These are phyloP conservation scores for Carpatolechia fugitivella DNA, from an alignment of 2,888 invertebrate genomes.

Conservation along the genomic window DNA sequence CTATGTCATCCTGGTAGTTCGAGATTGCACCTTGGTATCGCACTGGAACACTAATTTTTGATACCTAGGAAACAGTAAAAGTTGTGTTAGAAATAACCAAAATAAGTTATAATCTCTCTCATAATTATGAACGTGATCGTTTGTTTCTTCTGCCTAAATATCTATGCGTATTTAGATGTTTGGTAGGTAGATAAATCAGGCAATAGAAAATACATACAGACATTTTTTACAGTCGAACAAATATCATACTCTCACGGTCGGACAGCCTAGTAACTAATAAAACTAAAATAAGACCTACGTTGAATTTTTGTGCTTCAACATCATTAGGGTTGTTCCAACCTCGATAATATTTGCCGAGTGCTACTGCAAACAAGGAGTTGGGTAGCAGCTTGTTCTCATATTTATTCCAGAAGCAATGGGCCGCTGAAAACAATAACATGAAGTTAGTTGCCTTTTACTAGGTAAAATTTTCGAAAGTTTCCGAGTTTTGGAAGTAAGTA, in stretches of 20 bases:
- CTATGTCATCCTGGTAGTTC: slow-evolving; percentile 5
- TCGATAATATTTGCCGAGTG: neutral
- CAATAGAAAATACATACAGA: too few relatives aligned
- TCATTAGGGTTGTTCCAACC: neutral
- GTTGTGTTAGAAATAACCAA: neutral
- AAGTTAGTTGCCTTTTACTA: neutral
- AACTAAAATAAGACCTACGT: neutral
- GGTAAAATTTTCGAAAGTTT: too few relatives aligned
- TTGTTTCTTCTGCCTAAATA: too few relatives aligned
- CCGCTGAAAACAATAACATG: neutral
- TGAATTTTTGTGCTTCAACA: neutral
- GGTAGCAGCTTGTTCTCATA: neutral
- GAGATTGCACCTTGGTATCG: neutral
- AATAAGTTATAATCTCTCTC: neutral
- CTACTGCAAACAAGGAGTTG: neutral
- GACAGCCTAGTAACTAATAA: too few relatives aligned
- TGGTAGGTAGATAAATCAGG: too few relatives aligned
- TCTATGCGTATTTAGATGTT: too few relatives aligned
- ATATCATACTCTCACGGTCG: too few relatives aligned
- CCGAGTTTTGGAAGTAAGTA: too few relatives aligned
- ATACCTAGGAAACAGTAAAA: neutral
- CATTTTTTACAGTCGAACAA: too few relatives aligned
- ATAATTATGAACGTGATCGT: too few relatives aligned
- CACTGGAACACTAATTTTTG: neutral
- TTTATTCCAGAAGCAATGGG: slow-evolving; percentile 3